phyloP scores from a whole-genome alignment of 2,888 invertebrate species.

The Cosmopolites sordidus region DNA sequence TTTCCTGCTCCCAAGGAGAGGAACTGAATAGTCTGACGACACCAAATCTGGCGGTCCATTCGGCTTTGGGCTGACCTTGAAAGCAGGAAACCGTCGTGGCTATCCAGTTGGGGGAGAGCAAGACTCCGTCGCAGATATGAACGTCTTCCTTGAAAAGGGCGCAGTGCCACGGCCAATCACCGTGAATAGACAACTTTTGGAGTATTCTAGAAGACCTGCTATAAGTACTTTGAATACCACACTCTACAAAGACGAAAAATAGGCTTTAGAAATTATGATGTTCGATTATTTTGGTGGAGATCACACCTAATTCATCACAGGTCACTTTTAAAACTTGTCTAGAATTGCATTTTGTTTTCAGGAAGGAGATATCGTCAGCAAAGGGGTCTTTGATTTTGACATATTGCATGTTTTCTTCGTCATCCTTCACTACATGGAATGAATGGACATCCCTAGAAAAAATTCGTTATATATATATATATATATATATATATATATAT shows the following conservation, averaged over 20 bases:
- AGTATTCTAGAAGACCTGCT: slow-evolving; percentile 44
- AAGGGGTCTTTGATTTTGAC: slow-evolving; percentile 79
- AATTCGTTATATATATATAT: too few relatives aligned
- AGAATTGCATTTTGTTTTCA: slow-evolving; percentile 69
- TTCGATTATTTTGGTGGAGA: slow-evolving; percentile 33
- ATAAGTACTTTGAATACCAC: slow-evolving; percentile 44
- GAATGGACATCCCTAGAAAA: slow-evolving; percentile 60
- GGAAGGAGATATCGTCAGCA: slow-evolving; percentile 76
- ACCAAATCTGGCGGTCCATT: slow-evolving; percentile 80
- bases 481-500: too few relatives aligned
- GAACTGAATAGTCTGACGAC: slow-evolving; percentile 66
- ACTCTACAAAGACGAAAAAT: slow-evolving; percentile 35
- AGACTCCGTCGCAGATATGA: slow-evolving; percentile 84
- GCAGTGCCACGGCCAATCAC: slow-evolving; percentile 93
- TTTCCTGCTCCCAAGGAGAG: slow-evolving; percentile 84
- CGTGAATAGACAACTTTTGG: slow-evolving; percentile 70
- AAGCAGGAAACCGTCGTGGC: slow-evolving; percentile 85
- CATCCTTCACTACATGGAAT: slow-evolving; percentile 63
- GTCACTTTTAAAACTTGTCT: slow-evolving; percentile 75
- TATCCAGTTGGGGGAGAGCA: slow-evolving; percentile 78
- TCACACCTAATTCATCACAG: slow-evolving; percentile 68
- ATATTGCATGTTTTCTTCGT: slow-evolving; percentile 60
- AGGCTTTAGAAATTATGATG: too few relatives aligned
- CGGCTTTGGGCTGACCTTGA: slow-evolving; percentile 77
- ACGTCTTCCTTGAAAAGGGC: slow-evolving; percentile 77